A percentile compares a stretch with the other conserved stretches of the same genome.
phyloP scores from a whole-genome alignment of 92 coral and sea anemone genomes.

The Phenganax marumi region DNA sequence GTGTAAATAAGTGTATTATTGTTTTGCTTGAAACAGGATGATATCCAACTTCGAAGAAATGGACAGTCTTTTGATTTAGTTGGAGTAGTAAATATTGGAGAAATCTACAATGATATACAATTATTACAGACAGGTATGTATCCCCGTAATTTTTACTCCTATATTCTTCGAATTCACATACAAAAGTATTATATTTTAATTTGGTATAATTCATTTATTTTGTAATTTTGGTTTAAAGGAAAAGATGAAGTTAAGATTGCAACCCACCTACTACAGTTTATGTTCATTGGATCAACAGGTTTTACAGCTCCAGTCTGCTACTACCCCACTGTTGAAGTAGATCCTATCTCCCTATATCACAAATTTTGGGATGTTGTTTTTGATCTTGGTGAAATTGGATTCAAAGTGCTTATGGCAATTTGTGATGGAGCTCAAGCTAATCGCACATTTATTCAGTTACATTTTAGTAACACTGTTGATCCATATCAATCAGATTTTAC shows the following conservation, averaged over 20 bases:
- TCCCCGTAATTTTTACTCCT: too few relatives aligned
- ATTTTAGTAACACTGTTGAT: slow-evolving; percentile 31
- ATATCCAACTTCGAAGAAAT: slow-evolving; percentile 18
- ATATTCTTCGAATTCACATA: neutral
- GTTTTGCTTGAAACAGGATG: slow-evolving; percentile 13
- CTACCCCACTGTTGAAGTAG: slow-evolving; percentile 44
- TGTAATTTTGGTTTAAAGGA: slow-evolving; percentile 12
- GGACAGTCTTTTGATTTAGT: slow-evolving; percentile 10
- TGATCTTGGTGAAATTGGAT: slow-evolving; percentile 41
- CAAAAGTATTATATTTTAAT: neutral
- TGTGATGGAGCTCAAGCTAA: slow-evolving; percentile 5
- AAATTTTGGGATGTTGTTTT: slow-evolving; percentile 45
- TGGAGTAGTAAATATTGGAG: slow-evolving; percentile 29
- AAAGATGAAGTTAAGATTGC: slow-evolving; percentile 39
- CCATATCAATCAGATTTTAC: slow-evolving; percentile 3
- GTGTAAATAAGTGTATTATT: neutral
- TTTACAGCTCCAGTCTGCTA: slow-evolving; percentile 37
- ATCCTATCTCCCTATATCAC: slow-evolving; percentile 38
- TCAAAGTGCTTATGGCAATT: slow-evolving; percentile 33
- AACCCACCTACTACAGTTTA: slow-evolving; percentile 43
- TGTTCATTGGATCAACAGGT: slow-evolving; percentile 2
- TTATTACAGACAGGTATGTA: slow-evolving; percentile 34
- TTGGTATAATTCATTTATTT: neutral
- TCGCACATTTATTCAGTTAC: slow-evolving; percentile 29
- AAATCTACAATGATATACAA: slow-evolving; percentile 7